Base-by-base conservation (phyloP, 2,113 vertebrate genomes). In the Onychorhynchus coronatus region DNA sequence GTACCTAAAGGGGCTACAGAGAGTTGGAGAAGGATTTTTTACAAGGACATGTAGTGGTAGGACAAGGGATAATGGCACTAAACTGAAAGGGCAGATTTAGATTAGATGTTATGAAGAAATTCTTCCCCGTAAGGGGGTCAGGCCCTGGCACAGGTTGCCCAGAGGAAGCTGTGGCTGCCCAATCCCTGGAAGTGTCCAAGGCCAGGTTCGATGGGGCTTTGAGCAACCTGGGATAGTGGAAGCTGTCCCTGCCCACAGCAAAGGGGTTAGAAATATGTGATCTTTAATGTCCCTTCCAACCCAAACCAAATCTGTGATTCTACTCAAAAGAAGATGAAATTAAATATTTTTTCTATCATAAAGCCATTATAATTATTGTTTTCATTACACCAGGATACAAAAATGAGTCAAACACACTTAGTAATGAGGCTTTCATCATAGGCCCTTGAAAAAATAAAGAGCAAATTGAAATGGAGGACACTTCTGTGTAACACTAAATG, bases 381-480 rank as follows among this genome's bases (percentile, higher is more conserved):
- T 94, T 82, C 58, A 81, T 46, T 66, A 42, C 8, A 76, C 35
- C 58, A 85, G 81, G 73, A 58, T 74, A 92, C 66, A 76, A 91
- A 89, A 59, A 73, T 55, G 67, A 89, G 59, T 91, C 59, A 90
- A 72, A 76, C 23, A 42, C 8, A 39, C 71, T 89, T 25, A 81
- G 46, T 79, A 95, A 93, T 89, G 85, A 89, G 75, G 65, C 27
- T 71, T 84, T 91, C 76, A 65, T 63, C 63, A 71, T 13, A 92
- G 35, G 72, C 52, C 23, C 89, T 88, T 84, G 44, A 95, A 92
- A 73, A 90, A 93, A 90, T 77, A 89, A 94, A 80, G 30, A 85
- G 9, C 8, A 47, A 87, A 95, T 89, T 63, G 61, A 95, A 85
- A 91, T 67, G 58, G 49, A 95, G 41, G 82, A 88, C 56, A 37